Conservation (phyloP, 2,888 invertebrate species). For the Dromius quadrimaculatus region DNA sequence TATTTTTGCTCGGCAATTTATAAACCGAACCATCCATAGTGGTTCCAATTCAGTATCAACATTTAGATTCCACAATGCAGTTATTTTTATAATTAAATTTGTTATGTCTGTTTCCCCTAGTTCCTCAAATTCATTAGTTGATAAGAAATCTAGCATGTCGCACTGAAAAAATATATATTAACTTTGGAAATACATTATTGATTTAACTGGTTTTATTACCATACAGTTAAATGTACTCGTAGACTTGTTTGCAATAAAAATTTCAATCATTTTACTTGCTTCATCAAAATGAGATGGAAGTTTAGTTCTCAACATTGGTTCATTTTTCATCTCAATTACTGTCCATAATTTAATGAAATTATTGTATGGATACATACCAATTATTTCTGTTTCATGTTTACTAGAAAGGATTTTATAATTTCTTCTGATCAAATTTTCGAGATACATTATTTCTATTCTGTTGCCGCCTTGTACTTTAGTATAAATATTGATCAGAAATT, state of each 20-base stretch:
- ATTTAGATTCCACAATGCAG: constrained; percentile 29
- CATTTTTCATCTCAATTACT: constrained; percentile 16
- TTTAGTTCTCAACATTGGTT: background rate
- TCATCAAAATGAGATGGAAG: background rate
- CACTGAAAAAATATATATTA: constrained; percentile 22
- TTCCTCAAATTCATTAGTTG: constrained; percentile 8
- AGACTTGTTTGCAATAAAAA: constrained; percentile 1
- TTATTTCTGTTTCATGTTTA: constrained; percentile 32
- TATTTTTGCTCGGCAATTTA: constrained; percentile 5
- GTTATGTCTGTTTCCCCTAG: background rate
- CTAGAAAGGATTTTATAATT: constrained; percentile 19
- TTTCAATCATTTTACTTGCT: constrained; percentile 12
- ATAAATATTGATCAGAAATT: constrained; percentile 18
- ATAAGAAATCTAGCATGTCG: constrained; percentile 23
- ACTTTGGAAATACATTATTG: background rate
- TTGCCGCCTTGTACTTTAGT: background rate
- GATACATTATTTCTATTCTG: constrained; percentile 1
- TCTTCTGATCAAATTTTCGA: constrained; percentile 10
- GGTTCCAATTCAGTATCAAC: constrained; percentile 6
- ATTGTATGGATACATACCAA: constrained; percentile 1
- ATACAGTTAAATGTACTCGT: background rate
- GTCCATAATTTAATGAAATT: constrained; percentile 25
- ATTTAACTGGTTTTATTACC: constrained; percentile 36
- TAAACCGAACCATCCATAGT: constrained; percentile 14
- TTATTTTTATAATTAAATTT: background rate